Conservation (phyloP, 92 coral and sea anemone genomes). For the Heteractis magnifica region DNA sequence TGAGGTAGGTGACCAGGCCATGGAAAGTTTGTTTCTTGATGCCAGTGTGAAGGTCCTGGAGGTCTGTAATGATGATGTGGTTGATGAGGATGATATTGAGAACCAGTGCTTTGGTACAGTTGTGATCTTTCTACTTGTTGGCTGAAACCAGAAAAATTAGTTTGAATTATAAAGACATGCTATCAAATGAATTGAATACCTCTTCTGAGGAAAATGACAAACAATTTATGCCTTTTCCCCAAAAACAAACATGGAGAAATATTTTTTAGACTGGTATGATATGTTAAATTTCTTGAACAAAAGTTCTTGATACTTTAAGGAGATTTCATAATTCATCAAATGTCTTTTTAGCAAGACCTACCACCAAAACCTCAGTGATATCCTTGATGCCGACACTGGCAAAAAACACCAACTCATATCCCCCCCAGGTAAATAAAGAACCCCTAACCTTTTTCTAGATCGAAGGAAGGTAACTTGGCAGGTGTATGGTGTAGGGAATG, state of each 20-base stretch:
- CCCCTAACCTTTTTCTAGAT: constrained; percentile 76
- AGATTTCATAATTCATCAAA: no score
- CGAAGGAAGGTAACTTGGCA: constrained; percentile 90
- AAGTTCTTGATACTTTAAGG: no score
- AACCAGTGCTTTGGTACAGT: constrained; percentile 18
- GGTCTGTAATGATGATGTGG: constrained; percentile 22
- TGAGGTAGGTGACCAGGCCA: background rate
- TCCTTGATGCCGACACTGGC: background rate
- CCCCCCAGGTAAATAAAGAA: background rate
- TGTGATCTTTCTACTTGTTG: constrained; percentile 54
- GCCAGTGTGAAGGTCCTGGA: background rate
- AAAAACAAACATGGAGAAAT: no score
- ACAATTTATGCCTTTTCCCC: no score
- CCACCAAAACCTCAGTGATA: no score
- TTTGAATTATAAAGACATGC: no score
- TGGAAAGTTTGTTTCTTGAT: background rate
- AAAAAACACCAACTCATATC: no score
- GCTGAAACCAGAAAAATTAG: constrained; percentile 27
- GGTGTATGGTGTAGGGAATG: constrained; percentile 84
- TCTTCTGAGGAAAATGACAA: no score
- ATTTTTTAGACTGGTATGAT: no score
- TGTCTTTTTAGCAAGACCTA: no score
- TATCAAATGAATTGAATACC: no score
- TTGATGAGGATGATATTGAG: constrained; percentile 12
- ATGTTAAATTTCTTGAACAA: no score